Evolutionary conservation across 2,888 invertebrate species (phyloP).

Genomic region (Prenolepis imparis): DNA sequence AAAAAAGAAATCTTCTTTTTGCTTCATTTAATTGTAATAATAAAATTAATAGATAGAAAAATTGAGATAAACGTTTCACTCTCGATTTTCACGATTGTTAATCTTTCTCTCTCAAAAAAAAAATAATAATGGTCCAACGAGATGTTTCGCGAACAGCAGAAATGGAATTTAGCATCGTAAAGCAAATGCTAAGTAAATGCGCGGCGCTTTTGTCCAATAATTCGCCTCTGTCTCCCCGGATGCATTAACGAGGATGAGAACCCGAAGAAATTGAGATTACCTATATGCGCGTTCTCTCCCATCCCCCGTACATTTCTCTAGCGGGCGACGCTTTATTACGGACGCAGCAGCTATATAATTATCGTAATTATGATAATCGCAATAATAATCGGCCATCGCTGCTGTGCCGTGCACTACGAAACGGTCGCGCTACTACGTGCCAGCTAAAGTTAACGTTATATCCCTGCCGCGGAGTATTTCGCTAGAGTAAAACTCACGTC

Average conservation of each 20-base stretch:
- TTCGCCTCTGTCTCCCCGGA: constrained; percentile 32
- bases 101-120: not conserved
- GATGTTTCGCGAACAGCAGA: not conserved
- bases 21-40: not conserved
- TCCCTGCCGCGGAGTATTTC: constrained; percentile 33
- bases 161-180: not conserved
- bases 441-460: constrained; percentile 63
- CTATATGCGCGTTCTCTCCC: constrained; percentile 18
- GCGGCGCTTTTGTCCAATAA: constrained; percentile 31
- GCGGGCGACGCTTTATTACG: constrained; percentile 64
- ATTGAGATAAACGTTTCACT: not conserved
- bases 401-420: constrained; percentile 29
- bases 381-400: constrained; percentile 72
- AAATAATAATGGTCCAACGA: not conserved
- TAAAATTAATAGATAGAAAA: not conserved
- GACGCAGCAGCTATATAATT: constrained; percentile 72
- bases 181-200: constrained; percentile 9
- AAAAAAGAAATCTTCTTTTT: not conserved
- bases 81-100: not conserved
- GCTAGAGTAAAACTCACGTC: constrained; percentile 43
- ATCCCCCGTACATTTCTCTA: not conserved
- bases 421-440: constrained; percentile 41
- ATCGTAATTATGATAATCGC: constrained; percentile 79
- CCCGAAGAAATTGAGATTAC: constrained; percentile 47
- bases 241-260: constrained; percentile 67